phyloP scores from a whole-genome alignment of 2,888 invertebrate species.

The Strigamia transsilvanica region DNA sequence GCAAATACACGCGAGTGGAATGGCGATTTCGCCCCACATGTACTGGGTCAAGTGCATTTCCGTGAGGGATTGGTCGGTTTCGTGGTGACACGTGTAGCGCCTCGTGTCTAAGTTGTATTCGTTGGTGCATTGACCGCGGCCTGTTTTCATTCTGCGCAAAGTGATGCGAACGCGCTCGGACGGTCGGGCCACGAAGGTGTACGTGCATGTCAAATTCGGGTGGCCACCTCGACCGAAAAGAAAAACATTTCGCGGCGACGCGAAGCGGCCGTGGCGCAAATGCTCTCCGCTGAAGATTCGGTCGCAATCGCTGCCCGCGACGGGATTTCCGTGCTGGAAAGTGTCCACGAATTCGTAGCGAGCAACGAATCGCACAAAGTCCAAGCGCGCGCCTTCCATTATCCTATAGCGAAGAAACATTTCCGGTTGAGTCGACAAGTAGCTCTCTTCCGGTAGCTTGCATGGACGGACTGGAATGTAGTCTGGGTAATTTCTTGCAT shows the following conservation, averaged over 20 bases:
- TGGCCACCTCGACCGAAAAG: conserved; percentile 83
- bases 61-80: conserved; percentile 37
- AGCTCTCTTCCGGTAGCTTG: conserved; percentile 71
- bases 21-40: conserved; percentile 69
- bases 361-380: conserved; percentile 79
- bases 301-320: conserved; percentile 56
- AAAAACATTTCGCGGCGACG: conserved; percentile 81
- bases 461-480: conserved; percentile 59
- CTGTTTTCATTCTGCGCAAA: conserved; percentile 68
- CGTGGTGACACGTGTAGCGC: conserved; percentile 71
- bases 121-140: conserved; percentile 74
- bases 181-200: conserved; percentile 77
- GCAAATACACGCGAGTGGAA: conserved; percentile 69
- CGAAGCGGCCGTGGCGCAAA: conserved; percentile 70
- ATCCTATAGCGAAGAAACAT: conserved; percentile 78
- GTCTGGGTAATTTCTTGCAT: conserved; percentile 58
- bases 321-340: conserved; percentile 58
- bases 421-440: conserved; percentile 78
- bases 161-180: conserved; percentile 77
- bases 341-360: conserved; percentile 83
- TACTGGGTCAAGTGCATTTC: conserved; percentile 57
- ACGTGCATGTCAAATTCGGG: conserved; percentile 77
- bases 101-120: conserved; percentile 76
- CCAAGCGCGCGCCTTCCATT: conserved; percentile 78
- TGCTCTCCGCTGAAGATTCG: conserved; percentile 57